Base-by-base conservation (phyloP, 2,113 vertebrate genomes). In the Prionailurus viverrinus region DNA sequence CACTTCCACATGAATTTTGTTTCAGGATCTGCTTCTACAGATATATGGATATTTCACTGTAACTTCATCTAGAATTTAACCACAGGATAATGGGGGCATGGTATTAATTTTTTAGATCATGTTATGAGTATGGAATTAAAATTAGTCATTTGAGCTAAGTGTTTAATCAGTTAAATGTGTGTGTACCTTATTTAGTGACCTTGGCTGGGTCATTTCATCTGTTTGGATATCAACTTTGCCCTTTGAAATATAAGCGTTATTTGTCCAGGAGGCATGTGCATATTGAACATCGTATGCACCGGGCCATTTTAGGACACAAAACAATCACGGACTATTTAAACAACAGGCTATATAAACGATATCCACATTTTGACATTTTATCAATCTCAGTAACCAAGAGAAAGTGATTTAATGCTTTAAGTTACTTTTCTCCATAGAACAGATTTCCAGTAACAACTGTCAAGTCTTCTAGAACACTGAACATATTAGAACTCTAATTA, bases 311-410 rank as follows among this genome's bases (percentile, higher is more conserved):
- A 94, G 81, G 10, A 76, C 13, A 76, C 41, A 53, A 73, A 96
- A 66, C 51, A 84, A 51, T 36, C 73, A 92, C 16, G 65, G 41
- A 45, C 27, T n/a, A 39, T 80, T 97, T 80, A 69, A 76, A 81
- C 23, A 68, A 58, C 3, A 81, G 82, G 13, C 19, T 92, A 48
- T 45, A 61, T 84, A 15, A 89, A 80, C 15, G 85, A 21, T 71
- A 68, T 19, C 3, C 53, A 81, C 5, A 16, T 96, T 97, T 96
- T 80, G 33, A 74, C 12, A 80, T 84, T 95, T 89, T 91, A 94
- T 83, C 33, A 41, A 89, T 83, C 15, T 74, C 11, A 87, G 14
- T 33, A 86, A 79, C 23, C 14, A 95, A 95, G 13, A 89, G 33
- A 85, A 97, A 89, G 13, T 76, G 65, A 92, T 85, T 48, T 55